phyloP scores from a whole-genome alignment of 2,113 vertebrate genomes.

The Periophthalmus modestus region DNA sequence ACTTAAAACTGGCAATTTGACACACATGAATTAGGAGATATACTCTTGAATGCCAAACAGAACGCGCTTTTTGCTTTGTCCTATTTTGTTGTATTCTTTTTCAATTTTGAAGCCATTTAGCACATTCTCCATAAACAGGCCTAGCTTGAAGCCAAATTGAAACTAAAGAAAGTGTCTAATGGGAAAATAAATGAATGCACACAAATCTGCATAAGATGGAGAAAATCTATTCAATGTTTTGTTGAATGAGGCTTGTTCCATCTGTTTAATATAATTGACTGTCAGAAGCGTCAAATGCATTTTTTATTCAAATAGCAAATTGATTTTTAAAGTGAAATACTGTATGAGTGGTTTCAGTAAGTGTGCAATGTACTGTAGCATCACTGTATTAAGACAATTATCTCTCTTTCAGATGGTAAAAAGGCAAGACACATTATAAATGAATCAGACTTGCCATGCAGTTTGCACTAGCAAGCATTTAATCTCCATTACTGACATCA shows the following conservation, averaged over 20 bases:
- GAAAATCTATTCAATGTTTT: slow-evolving; percentile 18
- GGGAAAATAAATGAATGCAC: slow-evolving; percentile 31
- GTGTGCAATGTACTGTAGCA: slow-evolving; percentile 1
- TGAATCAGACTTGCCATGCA: background rate
- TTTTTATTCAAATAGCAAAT: slow-evolving; percentile 4
- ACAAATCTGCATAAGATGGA: slow-evolving; percentile 31
- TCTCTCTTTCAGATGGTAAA: background rate
- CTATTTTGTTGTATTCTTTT: slow-evolving; percentile 13
- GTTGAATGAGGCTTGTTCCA: slow-evolving; percentile 12
- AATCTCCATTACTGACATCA: slow-evolving; percentile 1
- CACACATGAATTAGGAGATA: slow-evolving; percentile 63
- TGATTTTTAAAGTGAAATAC: slow-evolving; percentile 24
- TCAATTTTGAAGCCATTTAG: slow-evolving; percentile 27
- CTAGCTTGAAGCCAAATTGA: slow-evolving; percentile 21
- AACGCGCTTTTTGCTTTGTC: slow-evolving; percentile 11
- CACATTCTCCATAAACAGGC: slow-evolving; percentile 13
- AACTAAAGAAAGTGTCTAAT: slow-evolving; percentile 34
- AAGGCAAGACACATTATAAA: background rate
- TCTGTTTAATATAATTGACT: slow-evolving; percentile 34
- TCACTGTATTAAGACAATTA: background rate
- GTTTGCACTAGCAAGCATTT: background rate
- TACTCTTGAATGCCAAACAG: slow-evolving; percentile 43
- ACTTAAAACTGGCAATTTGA: slow-evolving; percentile 71
- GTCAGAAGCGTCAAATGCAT: slow-evolving; percentile 11
- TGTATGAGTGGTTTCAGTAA: background rate